Evolutionary conservation across 2,888 invertebrate species (phyloP), one percentile per base, ranked within the genome.

Genomic region (Hirtodrosophila confusa): DNA sequence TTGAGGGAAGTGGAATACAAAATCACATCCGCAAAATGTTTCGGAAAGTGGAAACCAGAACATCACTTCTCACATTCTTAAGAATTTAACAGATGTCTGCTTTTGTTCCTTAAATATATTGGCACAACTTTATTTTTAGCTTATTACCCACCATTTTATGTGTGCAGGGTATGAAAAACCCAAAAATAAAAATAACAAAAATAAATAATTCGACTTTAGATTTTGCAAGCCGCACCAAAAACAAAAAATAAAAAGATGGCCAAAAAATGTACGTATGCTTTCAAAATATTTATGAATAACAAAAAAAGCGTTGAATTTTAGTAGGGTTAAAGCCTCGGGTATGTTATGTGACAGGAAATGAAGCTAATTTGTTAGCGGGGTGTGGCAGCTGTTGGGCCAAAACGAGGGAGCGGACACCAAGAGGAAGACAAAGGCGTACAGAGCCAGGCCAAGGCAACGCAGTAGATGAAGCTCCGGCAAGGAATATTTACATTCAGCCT

Each of bases 301-400:
- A 31, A 66, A 62, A 54, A 35, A 60, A 40, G 55, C 49, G 45
- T 43, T 44, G 40, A 50, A 75, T 75, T 74, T 66, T 66, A 80
- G 73, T 73, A 82, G 88, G 83, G 86, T 76, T 74, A 64, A 85
- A 62, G 61, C 47, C 40, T 78, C 24, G 65, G 65, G 78, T 58
- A 47, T 78, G 88, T 70, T 87, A 80, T 80, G 76, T 74, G 87
- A 75, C 85, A 85, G 85, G 85, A 85, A 85, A 85, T 87, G 80
- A 87, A 77, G 75, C 84, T 88, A 85, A 88, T 88, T 85, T 85
- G 85, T 40, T 80, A 63, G 60, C 75, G 76, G 86, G 87, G 88
- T 55, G 84, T 73, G 84, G 63, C 83, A 65, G 54, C 62, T 58
- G 64, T 44, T 51, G 44, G 57, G 68, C 60, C 61, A 50, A 50